Base-by-base conservation (phyloP, 2,888 invertebrate genomes). In the Balanococcus diminutus region DNA sequence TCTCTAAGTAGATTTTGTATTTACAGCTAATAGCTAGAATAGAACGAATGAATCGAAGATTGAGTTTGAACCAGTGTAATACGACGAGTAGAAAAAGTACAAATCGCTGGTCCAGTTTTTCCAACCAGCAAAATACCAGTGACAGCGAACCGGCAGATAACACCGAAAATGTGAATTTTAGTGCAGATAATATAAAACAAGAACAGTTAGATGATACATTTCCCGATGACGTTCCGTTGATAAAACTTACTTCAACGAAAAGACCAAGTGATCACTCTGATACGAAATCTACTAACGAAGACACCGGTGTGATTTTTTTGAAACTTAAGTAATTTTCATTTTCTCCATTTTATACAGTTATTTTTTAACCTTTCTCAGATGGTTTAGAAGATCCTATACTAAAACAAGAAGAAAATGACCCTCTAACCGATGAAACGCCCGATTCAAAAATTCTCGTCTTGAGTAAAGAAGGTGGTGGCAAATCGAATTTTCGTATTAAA, bases 1-100 rank as follows among this genome's bases (percentile, higher is more conserved):
- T 14, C 11, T 25, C 16, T 28, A 28, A 51, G 9, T 28, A 25
- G 6, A n/a, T n/a, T 0, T 39, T n/a, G 8, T 84, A 39, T 84
- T 82, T 19, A 14, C 25, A 84, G 84, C 19, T 84, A 31, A 84
- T 84, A 0, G 84, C 84, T 42, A 72, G 84, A 28, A 84, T 84
- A n/a, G 84, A 84, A 31, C 5, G 84, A 25, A 84, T 84, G 84
- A 84, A 84, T 75, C 39, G 84, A n/a, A 19, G 84, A 28, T 75
- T 84, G 28, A 84, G n/a, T 31, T 42, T 84, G n/a, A 84, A 84
- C 25, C 84, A 84, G 46, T 84, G 84, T 19, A 84, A 31, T 46
- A n/a, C n/a, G n/a, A n/a, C n/a, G n/a, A n/a, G n/a, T n/a, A 32
- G 39, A 9, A 84, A 46, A 42, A 72, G 39, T 22, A 1, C 11